phyloP scores from a whole-genome alignment of 2,113 vertebrate species.

The Chionomys nivalis region DNA sequence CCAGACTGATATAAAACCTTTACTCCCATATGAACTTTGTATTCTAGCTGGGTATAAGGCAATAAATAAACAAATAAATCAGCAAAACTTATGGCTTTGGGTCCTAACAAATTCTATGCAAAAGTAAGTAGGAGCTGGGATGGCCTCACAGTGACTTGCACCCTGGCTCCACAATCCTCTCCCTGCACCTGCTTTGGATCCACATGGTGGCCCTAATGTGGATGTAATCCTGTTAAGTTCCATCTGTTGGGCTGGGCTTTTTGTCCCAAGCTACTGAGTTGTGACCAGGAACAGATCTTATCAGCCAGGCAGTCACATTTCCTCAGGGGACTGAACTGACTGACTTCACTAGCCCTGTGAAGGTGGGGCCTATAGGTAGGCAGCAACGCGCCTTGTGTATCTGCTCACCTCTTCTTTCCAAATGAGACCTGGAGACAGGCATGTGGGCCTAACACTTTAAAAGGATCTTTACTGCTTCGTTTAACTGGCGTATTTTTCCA shows the following conservation, averaged over 20 bases:
- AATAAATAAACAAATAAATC: not conserved
- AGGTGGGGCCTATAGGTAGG: not conserved
- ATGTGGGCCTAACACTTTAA: conserved; percentile 82
- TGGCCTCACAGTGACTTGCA: too few relatives aligned
- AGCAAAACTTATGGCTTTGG: not conserved
- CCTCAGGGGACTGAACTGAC: not conserved
- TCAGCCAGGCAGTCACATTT: not conserved
- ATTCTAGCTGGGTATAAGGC: not conserved
- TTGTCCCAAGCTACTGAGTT: not conserved
- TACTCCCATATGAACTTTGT: not conserved
- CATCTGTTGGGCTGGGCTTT: not conserved
- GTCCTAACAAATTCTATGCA: not conserved
- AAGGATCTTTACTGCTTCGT: conserved; percentile 83
- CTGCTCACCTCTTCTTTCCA: not conserved
- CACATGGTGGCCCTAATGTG: not conserved
- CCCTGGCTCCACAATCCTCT: not conserved
- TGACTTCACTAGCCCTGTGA: not conserved
- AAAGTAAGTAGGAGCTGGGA: not conserved
- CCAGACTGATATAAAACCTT: conserved; percentile 7
- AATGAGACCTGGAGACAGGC: not conserved
- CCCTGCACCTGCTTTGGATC: not conserved
- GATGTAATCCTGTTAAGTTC: not conserved
- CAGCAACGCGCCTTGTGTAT: not conserved
- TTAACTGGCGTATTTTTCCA: conserved; percentile 88
- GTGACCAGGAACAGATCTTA: not conserved